phyloP scores from a whole-genome alignment of 2,888 invertebrate species.

The Drosophila setosimentum region DNA sequence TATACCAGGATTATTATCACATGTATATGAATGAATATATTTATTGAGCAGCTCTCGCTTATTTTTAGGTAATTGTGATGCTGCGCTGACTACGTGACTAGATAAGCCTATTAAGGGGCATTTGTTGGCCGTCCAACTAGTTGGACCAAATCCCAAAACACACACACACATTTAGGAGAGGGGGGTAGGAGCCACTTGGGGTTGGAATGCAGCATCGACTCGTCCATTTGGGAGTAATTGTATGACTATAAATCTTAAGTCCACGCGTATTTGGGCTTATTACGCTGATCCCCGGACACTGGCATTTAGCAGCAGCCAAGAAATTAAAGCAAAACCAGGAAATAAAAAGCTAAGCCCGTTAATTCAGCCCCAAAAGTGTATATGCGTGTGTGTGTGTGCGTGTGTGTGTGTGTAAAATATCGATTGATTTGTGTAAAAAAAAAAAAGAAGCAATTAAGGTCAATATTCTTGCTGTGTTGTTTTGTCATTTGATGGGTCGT shows the following conservation, averaged over 20 bases:
- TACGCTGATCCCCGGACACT: constrained; percentile 20
- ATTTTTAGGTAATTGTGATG: constrained; percentile 15
- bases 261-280: constrained; percentile 48
- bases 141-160: constrained; percentile 41
- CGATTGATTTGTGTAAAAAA: constrained; percentile 49
- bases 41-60: constrained; percentile 37
- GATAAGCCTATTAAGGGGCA: constrained; percentile 58
- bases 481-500: constrained; percentile 44
- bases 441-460: constrained; percentile 67
- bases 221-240: constrained; percentile 56
- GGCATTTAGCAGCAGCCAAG: constrained; percentile 25
- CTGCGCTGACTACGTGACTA: constrained; percentile 63
- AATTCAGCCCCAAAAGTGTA: constrained; percentile 24
- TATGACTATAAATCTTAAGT: constrained; percentile 69
- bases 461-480: constrained; percentile 43
- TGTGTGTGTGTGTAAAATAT: constrained; percentile 50
- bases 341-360: constrained; percentile 20
- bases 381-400: constrained; percentile 12
- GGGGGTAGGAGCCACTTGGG: background rate
- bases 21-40: background rate
- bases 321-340: constrained; percentile 44
- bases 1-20: background rate
- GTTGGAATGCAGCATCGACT: constrained; percentile 11
- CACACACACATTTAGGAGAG: constrained; percentile 3
- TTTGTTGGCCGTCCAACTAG: constrained; percentile 15